Evolutionary conservation across 2,888 invertebrate genomes (phyloP), one percentile per base, ranked within the genome.

Genomic region (Eilema caniola): DNA sequence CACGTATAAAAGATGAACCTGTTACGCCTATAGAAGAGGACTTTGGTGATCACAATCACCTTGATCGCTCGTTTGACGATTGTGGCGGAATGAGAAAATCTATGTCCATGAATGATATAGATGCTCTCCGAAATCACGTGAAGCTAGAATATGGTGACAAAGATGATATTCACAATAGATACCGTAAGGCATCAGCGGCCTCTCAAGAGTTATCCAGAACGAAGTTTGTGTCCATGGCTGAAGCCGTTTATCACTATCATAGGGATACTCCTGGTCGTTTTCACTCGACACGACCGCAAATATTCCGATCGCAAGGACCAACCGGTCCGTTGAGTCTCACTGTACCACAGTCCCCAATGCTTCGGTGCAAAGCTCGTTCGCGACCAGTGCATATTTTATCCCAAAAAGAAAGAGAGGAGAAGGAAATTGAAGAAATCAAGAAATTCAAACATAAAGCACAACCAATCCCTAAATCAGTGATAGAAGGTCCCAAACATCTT

Each of bases 371-470:
- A 77, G 85, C 88, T 0, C 96, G 97, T 47, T 87, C 91, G 0
- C 92, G 97, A 53, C 93, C 96, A 0, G 85, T 93, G 0, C 93
- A 94, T 66, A 89, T 95, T n/a, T 77, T 96, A 23, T 96, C 96
- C 20, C 95, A 95, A 67, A 95, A 96, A 76, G 96, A 97, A 79
- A 92, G 94, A 65, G 97, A 97, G 85, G 92, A 96, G 74, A 82
- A 95, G 79, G 97, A 97, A 85, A 74, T 96, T 0, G 96, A 97
- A 85, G 96, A 97, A 87, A 95, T 96, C 14, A 96, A 95, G 83
- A 96, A 96, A 92, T 96, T 96, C 84, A 96, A 96, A 88, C 96
- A 97, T 37, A 97, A 97, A 88, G 97, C 97, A 0, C 94, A 96
- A 70, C 97, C 97, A 3, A 89, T 97, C 64, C 96, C 96, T 67